A percentile compares a stretch with the other conserved stretches of the same genome.
Evolutionary conservation across 2,797 vertebrate species (phyloP).

Genomic region (Vultur gryphus): DNA sequence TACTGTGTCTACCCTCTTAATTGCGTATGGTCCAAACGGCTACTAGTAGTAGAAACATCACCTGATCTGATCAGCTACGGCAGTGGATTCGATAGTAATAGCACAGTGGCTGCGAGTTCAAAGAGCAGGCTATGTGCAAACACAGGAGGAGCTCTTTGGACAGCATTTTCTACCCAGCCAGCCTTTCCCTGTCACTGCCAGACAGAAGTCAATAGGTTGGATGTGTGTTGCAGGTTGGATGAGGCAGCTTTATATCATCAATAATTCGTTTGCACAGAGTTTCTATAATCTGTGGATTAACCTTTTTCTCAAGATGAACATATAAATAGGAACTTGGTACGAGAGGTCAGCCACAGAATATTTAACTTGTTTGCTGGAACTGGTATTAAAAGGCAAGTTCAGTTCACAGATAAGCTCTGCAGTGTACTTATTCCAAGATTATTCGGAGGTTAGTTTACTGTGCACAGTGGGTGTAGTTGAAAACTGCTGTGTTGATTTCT

Average conservation of each 20-base stretch:
- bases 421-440: background rate
- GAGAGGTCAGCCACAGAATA: constrained; percentile 4
- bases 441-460: constrained; percentile 5
- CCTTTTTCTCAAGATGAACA: background rate
- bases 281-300: constrained; percentile 39
- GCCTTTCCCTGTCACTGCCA: background rate
- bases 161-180: background rate
- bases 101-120: background rate
- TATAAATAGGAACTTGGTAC: constrained; percentile 24
- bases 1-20: background rate
- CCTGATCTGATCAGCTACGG: background rate
- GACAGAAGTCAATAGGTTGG: background rate
- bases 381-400: constrained; percentile 41
- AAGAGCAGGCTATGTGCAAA: background rate
- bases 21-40: background rate
- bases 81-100: background rate
- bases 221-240: background rate
- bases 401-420: constrained; percentile 30
- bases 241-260: background rate
- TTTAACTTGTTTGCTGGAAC: constrained; percentile 35
- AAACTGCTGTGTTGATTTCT: background rate
- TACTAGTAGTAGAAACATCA: background rate
- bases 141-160: background rate
- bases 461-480: background rate
- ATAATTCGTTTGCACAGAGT: background rate